Evolutionary conservation across 2,797 vertebrate genomes (phyloP).

Genomic region (Poecilia wingei): DNA sequence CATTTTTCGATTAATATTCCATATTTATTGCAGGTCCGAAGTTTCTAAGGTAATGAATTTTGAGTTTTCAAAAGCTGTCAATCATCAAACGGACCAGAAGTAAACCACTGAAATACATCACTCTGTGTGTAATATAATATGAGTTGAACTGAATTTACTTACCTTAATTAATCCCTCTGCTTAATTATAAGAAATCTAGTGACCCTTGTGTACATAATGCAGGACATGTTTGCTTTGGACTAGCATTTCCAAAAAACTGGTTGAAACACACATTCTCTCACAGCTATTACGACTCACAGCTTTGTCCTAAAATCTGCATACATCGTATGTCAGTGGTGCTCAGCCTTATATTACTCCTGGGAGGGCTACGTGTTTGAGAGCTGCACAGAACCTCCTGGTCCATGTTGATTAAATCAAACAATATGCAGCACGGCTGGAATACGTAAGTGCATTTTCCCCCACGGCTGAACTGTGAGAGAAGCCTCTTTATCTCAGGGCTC

Average conservation of each 20-base stretch:
- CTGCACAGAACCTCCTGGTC: slow-evolving; percentile 58
- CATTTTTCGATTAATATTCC: neutral
- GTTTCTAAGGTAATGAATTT: neutral
- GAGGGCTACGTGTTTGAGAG: slow-evolving; percentile 66
- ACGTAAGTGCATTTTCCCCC: slow-evolving; percentile 59
- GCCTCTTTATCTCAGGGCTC: slow-evolving; percentile 74
- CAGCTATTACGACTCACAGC: slow-evolving; percentile 57
- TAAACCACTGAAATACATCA: neutral
- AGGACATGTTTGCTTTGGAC: slow-evolving; percentile 15
- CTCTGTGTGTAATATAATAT: neutral
- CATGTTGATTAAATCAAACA: slow-evolving; percentile 75
- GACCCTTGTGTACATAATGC: neutral
- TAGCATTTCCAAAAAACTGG: slow-evolving; percentile 35
- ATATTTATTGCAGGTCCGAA: neutral
- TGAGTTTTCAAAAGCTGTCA: neutral
- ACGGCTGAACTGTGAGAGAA: slow-evolving; percentile 60
- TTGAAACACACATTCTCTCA: slow-evolving; percentile 41
- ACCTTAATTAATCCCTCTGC: neutral
- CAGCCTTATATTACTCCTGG: slow-evolving; percentile 71
- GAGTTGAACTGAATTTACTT: neutral
- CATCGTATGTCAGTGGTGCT: slow-evolving; percentile 67
- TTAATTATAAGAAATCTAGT: neutral
- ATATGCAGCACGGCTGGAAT: slow-evolving; percentile 72
- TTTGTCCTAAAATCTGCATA: slow-evolving; percentile 71
- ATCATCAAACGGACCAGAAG: neutral